A percentile compares a stretch with the other conserved stretches of the same genome.
Evolutionary conservation across 2,113 vertebrate genomes (phyloP).

Genomic region (Erythrolamprus reginae): DNA sequence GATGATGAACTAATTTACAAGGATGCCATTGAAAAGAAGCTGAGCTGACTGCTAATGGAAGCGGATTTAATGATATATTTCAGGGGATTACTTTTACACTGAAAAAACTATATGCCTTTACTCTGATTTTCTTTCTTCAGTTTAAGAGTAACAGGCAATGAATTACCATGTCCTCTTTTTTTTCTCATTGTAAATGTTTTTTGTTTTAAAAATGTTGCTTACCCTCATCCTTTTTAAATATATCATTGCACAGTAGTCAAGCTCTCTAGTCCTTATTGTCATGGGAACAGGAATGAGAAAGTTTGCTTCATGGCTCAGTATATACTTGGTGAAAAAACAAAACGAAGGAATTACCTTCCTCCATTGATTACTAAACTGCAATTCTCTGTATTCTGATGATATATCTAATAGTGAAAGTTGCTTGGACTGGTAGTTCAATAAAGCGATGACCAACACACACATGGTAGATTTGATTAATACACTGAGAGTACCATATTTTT

Average conservation of each 20-base stretch:
- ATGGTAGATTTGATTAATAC: neutral
- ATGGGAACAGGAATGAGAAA: neutral
- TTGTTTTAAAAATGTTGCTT: fast-evolving
- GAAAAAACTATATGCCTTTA: neutral
- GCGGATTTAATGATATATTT: neutral
- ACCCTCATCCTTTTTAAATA: neutral
- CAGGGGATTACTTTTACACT: neutral
- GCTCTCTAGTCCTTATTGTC: neutral
- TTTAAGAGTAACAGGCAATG: neutral
- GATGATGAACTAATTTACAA: fast-evolving
- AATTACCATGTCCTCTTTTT: neutral
- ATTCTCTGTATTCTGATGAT: neutral
- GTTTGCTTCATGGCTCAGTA: neutral
- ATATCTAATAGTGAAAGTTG: neutral
- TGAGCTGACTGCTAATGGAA: fast-evolving
- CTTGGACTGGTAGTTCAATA: neutral
- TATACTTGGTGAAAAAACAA: neutral
- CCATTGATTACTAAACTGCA: neutral
- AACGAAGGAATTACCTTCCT: neutral
- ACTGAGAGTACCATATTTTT: too few species aligned
- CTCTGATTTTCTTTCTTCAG: neutral
- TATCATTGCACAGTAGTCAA: fast-evolving
- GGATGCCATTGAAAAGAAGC: fast-evolving
- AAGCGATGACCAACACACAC: neutral
- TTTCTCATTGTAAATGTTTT: neutral